Percentiles rank a stretch among this genome's conserved stretches.
Evolutionary conservation across 2,113 vertebrate genomes (phyloP).

Genomic region (Lathamus discolor): DNA sequence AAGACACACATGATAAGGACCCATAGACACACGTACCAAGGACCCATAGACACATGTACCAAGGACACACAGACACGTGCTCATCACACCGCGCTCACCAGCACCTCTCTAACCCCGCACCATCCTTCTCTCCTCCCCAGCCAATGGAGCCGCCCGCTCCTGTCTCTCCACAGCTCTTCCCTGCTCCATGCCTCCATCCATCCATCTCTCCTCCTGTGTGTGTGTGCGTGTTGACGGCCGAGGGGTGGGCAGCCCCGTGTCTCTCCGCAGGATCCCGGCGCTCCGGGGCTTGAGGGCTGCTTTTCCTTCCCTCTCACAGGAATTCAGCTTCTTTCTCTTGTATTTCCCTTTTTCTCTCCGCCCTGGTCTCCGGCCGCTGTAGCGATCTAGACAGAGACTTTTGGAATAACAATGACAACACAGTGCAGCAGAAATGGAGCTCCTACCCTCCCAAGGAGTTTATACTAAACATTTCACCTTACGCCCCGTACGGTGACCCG

Average conservation of each 20-base stretch:
- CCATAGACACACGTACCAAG: too few relatives aligned
- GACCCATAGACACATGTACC: background rate
- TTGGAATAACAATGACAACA: slow-evolving; percentile 99
- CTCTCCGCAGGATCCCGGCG: slow-evolving; percentile 50
- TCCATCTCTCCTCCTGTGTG: background rate
- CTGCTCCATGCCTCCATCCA: background rate
- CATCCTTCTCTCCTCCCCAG: slow-evolving; percentile 66
- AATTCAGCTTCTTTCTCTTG: slow-evolving; percentile 76
- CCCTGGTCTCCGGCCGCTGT: slow-evolving; percentile 82
- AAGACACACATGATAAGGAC: too few relatives aligned
- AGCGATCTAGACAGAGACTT: slow-evolving; percentile 99
- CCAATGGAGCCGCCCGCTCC: slow-evolving; percentile 17
- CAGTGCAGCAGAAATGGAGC: slow-evolving; percentile 99
- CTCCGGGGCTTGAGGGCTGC: background rate
- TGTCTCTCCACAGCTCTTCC: slow-evolving; percentile 44
- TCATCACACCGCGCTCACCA: fast-evolving
- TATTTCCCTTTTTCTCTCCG: slow-evolving; percentile 80
- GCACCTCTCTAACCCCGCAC: background rate
- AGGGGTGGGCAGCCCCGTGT: background rate
- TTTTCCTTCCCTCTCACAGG: slow-evolving; percentile 58
- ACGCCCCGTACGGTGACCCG: slow-evolving; percentile 97
- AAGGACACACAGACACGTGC: background rate
- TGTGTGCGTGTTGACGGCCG: background rate
- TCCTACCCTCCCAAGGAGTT: slow-evolving; percentile 99
- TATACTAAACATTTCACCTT: slow-evolving; percentile 99